Conservation (phyloP, 2,797 vertebrate species). For the Parambassis ranga region DNA sequence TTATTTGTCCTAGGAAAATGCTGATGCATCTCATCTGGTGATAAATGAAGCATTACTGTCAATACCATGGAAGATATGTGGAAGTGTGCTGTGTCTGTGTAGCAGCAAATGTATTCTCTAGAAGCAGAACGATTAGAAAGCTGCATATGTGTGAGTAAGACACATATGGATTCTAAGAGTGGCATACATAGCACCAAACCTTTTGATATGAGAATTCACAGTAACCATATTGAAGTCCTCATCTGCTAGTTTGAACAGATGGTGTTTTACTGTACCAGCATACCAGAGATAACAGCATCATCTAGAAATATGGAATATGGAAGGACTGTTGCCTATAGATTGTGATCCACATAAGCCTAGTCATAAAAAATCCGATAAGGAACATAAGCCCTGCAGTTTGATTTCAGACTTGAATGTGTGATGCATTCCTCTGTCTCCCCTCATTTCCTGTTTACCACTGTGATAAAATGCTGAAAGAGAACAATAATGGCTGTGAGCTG, state of each 20-base stretch:
- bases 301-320: neutral
- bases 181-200: neutral
- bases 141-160: neutral
- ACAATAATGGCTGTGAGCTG: no score
- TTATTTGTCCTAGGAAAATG: neutral
- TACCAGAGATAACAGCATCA: neutral
- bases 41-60: neutral
- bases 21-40: neutral
- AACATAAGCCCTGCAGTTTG: no score
- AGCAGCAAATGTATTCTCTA: no score
- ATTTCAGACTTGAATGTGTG: no score
- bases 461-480: no score
- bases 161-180: neutral
- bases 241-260: conserved; percentile 23
- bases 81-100: no score
- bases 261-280: conserved; percentile 12
- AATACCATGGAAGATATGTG: neutral
- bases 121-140: neutral
- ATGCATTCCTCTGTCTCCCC: no score
- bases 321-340: neutral
- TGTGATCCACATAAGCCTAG: neutral
- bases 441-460: no score
- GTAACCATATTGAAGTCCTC: neutral
- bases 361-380: no score
- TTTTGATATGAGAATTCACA: neutral